Evolutionary conservation across 2,888 invertebrate species (phyloP), one percentile per base, ranked within the genome.

Genomic region (Brachyopa scutellaris): DNA sequence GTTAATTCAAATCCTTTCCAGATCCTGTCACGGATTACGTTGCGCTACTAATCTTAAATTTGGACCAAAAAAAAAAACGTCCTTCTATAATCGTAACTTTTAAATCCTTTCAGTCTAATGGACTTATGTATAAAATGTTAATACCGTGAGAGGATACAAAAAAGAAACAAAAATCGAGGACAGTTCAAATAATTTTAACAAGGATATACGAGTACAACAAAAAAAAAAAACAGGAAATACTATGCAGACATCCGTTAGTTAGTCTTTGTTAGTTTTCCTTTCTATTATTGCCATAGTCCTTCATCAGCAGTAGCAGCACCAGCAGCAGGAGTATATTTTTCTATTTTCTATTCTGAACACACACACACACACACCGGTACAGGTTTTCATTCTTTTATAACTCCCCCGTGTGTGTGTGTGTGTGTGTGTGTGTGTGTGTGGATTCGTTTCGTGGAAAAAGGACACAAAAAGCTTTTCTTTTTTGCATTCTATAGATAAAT

Each of bases 401-500:
- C 7, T n/a, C 9, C 38, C 23, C n/a, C n/a, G n/a, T n/a, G n/a
- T n/a, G n/a, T n/a, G n/a, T n/a, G n/a, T n/a, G n/a, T n/a, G n/a
- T n/a, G n/a, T n/a, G n/a, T n/a, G n/a, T n/a, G n/a, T n/a, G n/a
- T n/a, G n/a, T n/a, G n/a, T 31, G 57, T 57, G 66, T 66, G 72
- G 53, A 72, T 57, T 67, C 76, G 64, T 82, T 59, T 42, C 69
- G 38, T 40, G 36, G 61, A 76, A 76, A 82, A 76, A 82, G 64
- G 70, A 82, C 69, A 82, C 69, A 82, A 76, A 76, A 76, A 82
- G 80, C 76, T 76, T 76, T 82, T 82, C 64, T 76, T n/a, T 74
- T 79, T 80, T 57, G 17, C 73, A 61, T 80, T 70, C 76, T 57
- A 76, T 67, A 62, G 61, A 69, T 74, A 31, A 45, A 66, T 61